These are phyloP conservation scores for Rhynchomys soricoides DNA, from an alignment of 2,113 vertebrate species.

Conservation along the genomic window DNA sequence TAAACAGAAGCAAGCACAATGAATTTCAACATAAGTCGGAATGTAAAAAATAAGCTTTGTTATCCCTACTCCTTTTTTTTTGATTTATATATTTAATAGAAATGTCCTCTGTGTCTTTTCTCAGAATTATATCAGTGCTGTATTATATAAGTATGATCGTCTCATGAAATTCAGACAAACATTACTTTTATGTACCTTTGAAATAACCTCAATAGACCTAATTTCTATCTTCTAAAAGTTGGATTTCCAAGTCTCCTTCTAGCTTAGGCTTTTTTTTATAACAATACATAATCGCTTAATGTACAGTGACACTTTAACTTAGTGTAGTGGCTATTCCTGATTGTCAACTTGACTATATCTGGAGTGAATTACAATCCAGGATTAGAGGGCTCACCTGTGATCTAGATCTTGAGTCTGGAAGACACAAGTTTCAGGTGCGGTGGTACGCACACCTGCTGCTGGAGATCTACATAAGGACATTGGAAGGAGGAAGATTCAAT, in stretches of 20 bases:
- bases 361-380: no score
- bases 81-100: background rate
- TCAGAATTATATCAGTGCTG: constrained; percentile 5
- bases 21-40: background rate
- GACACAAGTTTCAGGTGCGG: no score
- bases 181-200: background rate
- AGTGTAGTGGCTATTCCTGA: no score
- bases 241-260: background rate
- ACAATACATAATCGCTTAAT: background rate
- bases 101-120: constrained; percentile 9
- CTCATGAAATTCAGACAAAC: background rate
- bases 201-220: background rate
- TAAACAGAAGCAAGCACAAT: background rate
- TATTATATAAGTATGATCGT: background rate
- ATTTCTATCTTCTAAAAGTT: background rate
- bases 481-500: no score
- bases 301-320: background rate
- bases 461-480: no score
- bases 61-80: constrained; percentile 5
- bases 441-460: no score
- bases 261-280: background rate
- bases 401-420: no score
- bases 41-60: background rate
- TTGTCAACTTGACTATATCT: no score
- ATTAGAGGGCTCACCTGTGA: no score